phyloP scores from a whole-genome alignment of 2,888 invertebrate species.

The Rutpela maculata region DNA sequence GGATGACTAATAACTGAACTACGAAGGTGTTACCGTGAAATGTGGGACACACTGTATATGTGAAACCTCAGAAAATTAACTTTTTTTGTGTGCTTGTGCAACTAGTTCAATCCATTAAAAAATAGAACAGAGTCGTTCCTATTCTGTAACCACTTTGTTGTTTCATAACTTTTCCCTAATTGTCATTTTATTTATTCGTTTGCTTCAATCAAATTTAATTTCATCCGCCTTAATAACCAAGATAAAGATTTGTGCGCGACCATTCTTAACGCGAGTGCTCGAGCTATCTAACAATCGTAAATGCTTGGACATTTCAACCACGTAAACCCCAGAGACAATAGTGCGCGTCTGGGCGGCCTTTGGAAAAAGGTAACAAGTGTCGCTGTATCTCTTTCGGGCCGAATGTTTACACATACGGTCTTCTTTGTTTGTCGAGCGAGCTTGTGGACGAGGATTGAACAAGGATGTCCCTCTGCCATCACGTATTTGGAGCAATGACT shows the following conservation, averaged over 20 bases:
- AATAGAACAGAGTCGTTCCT: too few species aligned
- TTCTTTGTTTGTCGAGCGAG: slow-evolving; percentile 58
- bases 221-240: neutral
- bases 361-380: slow-evolving; percentile 64
- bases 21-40: too few species aligned
- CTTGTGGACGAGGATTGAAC: slow-evolving; percentile 61
- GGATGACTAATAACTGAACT: too few species aligned
- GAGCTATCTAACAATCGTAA: slow-evolving; percentile 10
- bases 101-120: too few species aligned
- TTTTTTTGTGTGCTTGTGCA: too few species aligned
- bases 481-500: slow-evolving; percentile 56
- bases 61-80: too few species aligned
- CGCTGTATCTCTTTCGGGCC: slow-evolving; percentile 57
- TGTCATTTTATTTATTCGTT: too few species aligned
- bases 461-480: slow-evolving; percentile 60
- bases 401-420: slow-evolving; percentile 57
- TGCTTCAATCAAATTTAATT: neutral
- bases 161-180: too few species aligned
- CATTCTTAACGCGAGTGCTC: slow-evolving; percentile 2
- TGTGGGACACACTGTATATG: too few species aligned
- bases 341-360: slow-evolving; percentile 66
- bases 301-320: slow-evolving; percentile 61
- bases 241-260: neutral
- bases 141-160: too few species aligned
- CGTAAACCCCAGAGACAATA: slow-evolving; percentile 68